Percentiles rank a stretch among this genome's conserved stretches.
phyloP scores from a whole-genome alignment of 2,113 vertebrate genomes.

The Arvicanthis niloticus region DNA sequence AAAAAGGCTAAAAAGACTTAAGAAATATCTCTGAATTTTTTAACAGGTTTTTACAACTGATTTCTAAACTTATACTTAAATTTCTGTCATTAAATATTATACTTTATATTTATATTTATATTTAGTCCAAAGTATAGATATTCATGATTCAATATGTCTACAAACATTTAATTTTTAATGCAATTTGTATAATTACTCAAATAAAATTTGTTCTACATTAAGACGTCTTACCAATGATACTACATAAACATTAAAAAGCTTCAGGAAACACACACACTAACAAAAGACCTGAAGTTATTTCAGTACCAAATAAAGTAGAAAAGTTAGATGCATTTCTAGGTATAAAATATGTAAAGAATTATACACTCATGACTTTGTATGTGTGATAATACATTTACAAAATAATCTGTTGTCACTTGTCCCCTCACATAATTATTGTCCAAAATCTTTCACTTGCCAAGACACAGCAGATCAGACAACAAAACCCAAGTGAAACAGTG shows the following conservation, averaged over 20 bases:
- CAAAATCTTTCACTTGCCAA: background rate
- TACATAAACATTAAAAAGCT: background rate
- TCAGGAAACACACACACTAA: background rate
- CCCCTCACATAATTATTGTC: background rate
- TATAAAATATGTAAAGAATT: background rate
- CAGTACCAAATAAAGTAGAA: background rate
- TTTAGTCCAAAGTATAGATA: background rate
- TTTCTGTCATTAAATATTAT: background rate
- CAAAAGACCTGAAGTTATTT: background rate
- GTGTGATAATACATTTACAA: background rate
- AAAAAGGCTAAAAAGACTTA: background rate
- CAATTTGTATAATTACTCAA: background rate
- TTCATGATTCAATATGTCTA: background rate
- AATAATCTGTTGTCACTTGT: background rate
- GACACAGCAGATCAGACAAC: slow-evolving; percentile 8
- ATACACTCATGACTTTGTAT: background rate
- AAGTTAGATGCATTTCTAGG: background rate
- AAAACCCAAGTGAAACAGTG: background rate
- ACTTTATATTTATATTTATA: background rate
- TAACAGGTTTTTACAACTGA: background rate
- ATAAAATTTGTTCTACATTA: background rate
- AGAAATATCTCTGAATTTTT: background rate
- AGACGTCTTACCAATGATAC: background rate
- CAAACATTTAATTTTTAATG: background rate
- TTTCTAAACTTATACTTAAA: background rate